Conservation (phyloP, 1,140 invertebrate genomes). For the Drosophila rhopaloa region DNA sequence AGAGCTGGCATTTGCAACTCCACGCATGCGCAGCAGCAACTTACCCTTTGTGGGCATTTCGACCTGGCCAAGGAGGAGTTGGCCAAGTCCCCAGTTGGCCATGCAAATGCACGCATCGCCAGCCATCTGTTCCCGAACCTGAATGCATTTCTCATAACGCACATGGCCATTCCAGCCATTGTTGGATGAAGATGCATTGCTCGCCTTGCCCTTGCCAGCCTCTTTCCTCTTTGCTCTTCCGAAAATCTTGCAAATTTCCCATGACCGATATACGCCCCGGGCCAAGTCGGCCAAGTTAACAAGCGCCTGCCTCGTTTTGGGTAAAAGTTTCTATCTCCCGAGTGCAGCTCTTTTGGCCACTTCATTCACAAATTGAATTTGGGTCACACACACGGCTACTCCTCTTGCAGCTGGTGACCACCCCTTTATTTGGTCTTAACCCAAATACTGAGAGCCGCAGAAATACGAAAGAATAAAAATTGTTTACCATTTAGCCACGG, state of each 20-base stretch:
- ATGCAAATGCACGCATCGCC: slow-evolving; percentile 31
- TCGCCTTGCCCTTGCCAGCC: slow-evolving; percentile 33
- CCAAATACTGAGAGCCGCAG: slow-evolving; percentile 69
- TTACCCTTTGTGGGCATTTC: slow-evolving; percentile 59
- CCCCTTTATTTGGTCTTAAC: slow-evolving; percentile 83
- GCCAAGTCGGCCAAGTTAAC: slow-evolving; percentile 57
- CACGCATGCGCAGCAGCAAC: slow-evolving; percentile 56
- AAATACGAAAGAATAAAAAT: slow-evolving; percentile 61
- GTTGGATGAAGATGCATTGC: slow-evolving; percentile 75
- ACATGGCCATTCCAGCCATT: slow-evolving; percentile 57
- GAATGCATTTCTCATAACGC: slow-evolving; percentile 70
- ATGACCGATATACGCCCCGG: slow-evolving; percentile 75
- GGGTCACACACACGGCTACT: slow-evolving; percentile 47
- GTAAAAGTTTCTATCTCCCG: slow-evolving; percentile 52
- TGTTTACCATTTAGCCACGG: slow-evolving; percentile 71
- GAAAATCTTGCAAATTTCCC: slow-evolving; percentile 70
- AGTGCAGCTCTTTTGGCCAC: slow-evolving; percentile 55
- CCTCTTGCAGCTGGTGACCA: slow-evolving; percentile 48
- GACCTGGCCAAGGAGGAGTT: slow-evolving; percentile 28
- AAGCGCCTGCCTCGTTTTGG: slow-evolving; percentile 56
- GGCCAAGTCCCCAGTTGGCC: slow-evolving; percentile 2
- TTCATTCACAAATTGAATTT: slow-evolving; percentile 81
- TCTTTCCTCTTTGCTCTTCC: background rate
- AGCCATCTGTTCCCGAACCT: slow-evolving; percentile 5
- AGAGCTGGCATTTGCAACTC: slow-evolving; percentile 27